phyloP scores from a whole-genome alignment of 1,140 invertebrate genomes.

The Heliconius melpomene region DNA sequence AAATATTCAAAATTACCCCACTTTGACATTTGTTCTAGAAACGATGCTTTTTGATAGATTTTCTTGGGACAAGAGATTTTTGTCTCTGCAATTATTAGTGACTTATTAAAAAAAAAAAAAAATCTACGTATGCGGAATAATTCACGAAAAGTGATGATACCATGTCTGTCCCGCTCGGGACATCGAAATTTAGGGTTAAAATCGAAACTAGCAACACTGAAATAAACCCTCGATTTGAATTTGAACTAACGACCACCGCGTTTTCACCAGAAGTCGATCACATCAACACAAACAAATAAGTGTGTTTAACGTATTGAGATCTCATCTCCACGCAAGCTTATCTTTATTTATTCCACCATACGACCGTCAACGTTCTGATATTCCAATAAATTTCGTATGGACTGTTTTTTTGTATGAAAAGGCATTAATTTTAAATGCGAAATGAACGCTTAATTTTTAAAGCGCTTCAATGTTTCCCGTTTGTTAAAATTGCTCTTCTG shows the following conservation, averaged over 20 bases:
- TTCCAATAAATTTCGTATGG: constrained; percentile 9
- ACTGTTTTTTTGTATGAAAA: constrained; percentile 24
- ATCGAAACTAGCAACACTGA: no score
- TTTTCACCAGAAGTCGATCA: not conserved
- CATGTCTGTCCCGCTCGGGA: no score
- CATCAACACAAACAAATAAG: not conserved
- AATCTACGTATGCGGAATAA: no score
- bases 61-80: no score
- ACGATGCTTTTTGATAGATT: no score
- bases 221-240: not conserved
- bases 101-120: no score
- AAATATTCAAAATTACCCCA: no score
- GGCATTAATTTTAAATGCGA: constrained; percentile 36
- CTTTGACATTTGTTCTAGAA: no score
- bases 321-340: not conserved
- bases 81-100: no score
- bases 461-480: constrained; percentile 28
- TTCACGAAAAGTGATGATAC: no score
- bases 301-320: not conserved
- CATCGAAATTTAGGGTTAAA: no score
- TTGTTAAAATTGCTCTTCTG: constrained; percentile 39
- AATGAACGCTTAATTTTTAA: constrained; percentile 37
- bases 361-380: constrained; percentile 13
- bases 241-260: not conserved
- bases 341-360: constrained; percentile 9